Evolutionary conservation across 2,113 vertebrate species (phyloP), one percentile per base, ranked within the genome.

Genomic region (Setophaga kirtlandii): DNA sequence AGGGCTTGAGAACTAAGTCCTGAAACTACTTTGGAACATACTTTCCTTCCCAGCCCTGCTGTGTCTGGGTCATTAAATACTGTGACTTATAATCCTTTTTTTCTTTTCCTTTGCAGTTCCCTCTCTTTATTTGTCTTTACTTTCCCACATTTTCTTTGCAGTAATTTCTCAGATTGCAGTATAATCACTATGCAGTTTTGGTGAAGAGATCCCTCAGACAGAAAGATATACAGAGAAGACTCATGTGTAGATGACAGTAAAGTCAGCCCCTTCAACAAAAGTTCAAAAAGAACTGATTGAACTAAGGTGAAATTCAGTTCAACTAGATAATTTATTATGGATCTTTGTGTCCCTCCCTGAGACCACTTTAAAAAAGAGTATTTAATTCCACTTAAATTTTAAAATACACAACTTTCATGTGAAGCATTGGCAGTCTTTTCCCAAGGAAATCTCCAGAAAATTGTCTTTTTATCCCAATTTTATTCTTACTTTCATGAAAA

Each of bases 31-130:
- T 67, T 63, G 25, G 6, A 77, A 47, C 7, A 24, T 41, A 35
- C 21, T 77, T 91, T 78, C 41, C 46, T 77, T 69, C 15, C 49
- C 53, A 63, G 13, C 23, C 13, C 7, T 65, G 27, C 27, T 63
- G 6, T 71, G 3, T 64, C 16, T 59, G 27, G 24, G 67, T 2
- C 9, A 31, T 70, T 31, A 67, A 22, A 56, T 78, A 17, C 19
- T 81, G 14, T 60, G 56, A 59, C 5, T 83, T 53, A 27, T 16
- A 65, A 31, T 46, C 3, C 42, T 31, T 46, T 47, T n/a, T 5
- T 1, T 2, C 1, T 5, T 1, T 2, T 2, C 20, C 17, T 15
- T 55, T 76, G 8, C 27, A 74, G 68, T 55, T 82, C 8, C 46
- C 4, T 82, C 3, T 42, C 12, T 22, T 41, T 15, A 56, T 79